Evolutionary conservation across 2,888 invertebrate genomes (phyloP).

Genomic region (Drosophila mercatorum): DNA sequence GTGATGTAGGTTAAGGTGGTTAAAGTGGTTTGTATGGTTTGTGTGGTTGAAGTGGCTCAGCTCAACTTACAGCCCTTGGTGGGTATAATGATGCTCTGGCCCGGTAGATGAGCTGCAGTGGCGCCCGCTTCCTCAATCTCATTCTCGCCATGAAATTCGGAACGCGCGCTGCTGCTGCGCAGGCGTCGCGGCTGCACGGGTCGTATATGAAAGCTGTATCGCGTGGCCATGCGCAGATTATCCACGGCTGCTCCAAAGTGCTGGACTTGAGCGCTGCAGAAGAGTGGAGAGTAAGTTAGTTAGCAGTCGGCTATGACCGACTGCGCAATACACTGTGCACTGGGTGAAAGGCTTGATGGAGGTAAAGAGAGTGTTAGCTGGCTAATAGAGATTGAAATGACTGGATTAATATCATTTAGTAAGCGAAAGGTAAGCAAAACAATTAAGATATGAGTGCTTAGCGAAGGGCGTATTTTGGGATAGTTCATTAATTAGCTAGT

Average conservation of each 20-base stretch:
- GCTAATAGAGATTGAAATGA: no score
- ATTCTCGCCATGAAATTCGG: slow-evolving; percentile 84
- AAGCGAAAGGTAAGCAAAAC: no score
- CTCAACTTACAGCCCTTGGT: slow-evolving; percentile 92
- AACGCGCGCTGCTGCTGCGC: slow-evolving; percentile 81
- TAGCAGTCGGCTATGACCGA: not conserved
- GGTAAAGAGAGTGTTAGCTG: no score
- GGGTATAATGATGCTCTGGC: slow-evolving; percentile 90
- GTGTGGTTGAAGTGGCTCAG: not conserved
- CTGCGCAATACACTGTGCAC: slow-evolving; percentile 14
- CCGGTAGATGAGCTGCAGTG: slow-evolving; percentile 85
- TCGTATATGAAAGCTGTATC: slow-evolving; percentile 91
- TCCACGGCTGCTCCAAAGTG: slow-evolving; percentile 87
- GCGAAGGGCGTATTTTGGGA: no score
- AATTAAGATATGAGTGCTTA: no score
- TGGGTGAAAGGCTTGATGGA: not conserved
- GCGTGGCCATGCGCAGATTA: slow-evolving; percentile 92
- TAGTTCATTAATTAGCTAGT: no score
- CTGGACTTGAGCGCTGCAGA: slow-evolving; percentile 75
- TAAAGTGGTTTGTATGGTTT: no score
- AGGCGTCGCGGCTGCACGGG: slow-evolving; percentile 84
- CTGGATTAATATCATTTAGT: no score
- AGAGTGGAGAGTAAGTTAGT: not conserved
- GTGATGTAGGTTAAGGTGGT: not conserved
- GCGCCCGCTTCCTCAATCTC: slow-evolving; percentile 81